phyloP scores from a whole-genome alignment of 2,797 vertebrate genomes.

The Neostethus bicornis region DNA sequence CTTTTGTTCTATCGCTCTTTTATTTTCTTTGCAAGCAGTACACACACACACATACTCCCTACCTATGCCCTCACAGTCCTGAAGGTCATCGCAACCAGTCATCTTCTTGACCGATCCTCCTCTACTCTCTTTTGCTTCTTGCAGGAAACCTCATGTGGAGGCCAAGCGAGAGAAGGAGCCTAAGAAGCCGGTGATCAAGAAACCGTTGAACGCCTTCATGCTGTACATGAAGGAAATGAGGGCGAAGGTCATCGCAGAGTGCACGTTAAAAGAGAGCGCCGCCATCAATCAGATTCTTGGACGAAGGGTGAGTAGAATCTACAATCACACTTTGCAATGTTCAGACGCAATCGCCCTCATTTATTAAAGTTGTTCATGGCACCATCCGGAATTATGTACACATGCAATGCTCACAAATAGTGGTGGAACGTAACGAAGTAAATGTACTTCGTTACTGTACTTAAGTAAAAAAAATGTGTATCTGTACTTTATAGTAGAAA shows the following conservation, averaged over 20 bases:
- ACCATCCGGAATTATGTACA: no score
- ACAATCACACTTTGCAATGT: not conserved
- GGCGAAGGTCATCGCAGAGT: slow-evolving; percentile 97
- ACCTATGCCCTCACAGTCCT: not conserved
- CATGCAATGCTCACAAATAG: no score
- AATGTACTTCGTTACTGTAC: no score
- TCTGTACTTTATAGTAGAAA: no score
- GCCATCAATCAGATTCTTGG: slow-evolving; percentile 99
- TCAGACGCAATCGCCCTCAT: slow-evolving; percentile 8
- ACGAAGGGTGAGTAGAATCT: slow-evolving; percentile 86
- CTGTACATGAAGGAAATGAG: slow-evolving; percentile 99
- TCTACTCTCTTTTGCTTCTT: no score
- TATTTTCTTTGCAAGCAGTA: not conserved
- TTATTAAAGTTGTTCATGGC: no score
- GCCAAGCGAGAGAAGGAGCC: slow-evolving; percentile 94
- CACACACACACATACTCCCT: no score
- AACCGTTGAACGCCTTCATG: slow-evolving; percentile 98
- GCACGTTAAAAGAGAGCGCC: slow-evolving; percentile 98
- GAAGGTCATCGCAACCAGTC: not conserved
- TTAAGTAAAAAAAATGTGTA: no score
- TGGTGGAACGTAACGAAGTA: no score
- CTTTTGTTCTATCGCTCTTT: not conserved
- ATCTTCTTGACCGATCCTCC: not conserved
- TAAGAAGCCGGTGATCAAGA: slow-evolving; percentile 99
- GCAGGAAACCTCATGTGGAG: slow-evolving; percentile 91